Conservation (phyloP, 2,113 vertebrate species). For the Entelurus aequoreus region DNA sequence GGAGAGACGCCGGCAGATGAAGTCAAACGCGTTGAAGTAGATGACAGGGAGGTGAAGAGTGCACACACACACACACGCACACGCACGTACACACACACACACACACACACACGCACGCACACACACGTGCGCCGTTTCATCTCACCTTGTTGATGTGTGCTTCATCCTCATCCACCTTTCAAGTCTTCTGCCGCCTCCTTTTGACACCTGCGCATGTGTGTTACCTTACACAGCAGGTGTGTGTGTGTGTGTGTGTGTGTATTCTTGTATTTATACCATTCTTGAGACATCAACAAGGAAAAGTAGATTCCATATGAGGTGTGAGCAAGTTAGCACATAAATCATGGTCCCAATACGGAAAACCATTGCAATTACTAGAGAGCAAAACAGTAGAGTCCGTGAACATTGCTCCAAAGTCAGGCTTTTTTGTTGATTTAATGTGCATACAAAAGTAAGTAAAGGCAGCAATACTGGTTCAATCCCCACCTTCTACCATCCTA, state of each 20-base stretch:
- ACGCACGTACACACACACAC: constrained; percentile 16
- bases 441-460: too few species aligned
- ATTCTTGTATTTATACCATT: too few species aligned
- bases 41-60: constrained; percentile 17
- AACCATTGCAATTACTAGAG: too few species aligned
- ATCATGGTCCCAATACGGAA: too few species aligned
- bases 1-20: constrained; percentile 1
- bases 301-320: too few species aligned
- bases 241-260: neutral
- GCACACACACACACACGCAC: constrained; percentile 15
- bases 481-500: too few species aligned
- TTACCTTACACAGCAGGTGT: neutral
- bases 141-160: constrained; percentile 13
- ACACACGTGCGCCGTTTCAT: neutral
- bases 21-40: neutral
- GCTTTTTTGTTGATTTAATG: too few species aligned
- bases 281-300: too few species aligned
- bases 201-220: neutral
- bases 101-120: neutral
- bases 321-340: too few species aligned
- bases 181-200: constrained; percentile 16
- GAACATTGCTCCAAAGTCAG: too few species aligned
- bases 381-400: too few species aligned
- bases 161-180: constrained; percentile 41
- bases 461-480: too few species aligned